phyloP scores from a whole-genome alignment of 1,140 invertebrate species.

The Brachionus paranguensis region DNA sequence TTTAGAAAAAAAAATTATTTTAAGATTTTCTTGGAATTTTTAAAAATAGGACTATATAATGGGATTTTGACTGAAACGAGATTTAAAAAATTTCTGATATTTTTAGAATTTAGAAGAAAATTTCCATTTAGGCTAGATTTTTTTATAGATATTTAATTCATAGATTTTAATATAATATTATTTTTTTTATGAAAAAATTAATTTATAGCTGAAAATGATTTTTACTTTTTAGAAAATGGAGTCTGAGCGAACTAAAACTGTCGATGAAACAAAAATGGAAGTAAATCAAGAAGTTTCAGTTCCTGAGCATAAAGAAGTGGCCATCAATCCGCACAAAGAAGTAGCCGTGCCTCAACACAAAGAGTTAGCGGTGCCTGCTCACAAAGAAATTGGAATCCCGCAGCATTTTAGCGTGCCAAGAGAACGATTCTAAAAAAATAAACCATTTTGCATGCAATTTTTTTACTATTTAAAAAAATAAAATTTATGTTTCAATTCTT shows the following conservation, averaged over 20 bases:
- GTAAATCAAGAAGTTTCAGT: neutral
- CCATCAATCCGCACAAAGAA: neutral
- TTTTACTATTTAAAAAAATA: neutral
- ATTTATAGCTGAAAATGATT: no score
- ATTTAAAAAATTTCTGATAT: no score
- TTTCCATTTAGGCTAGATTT: no score
- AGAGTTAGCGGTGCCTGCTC: neutral
- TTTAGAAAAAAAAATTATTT: no score
- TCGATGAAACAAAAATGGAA: neutral
- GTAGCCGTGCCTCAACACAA: neutral
- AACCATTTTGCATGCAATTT: neutral
- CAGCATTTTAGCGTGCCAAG: neutral
- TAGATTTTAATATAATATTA: no score
- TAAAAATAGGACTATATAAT: no score
- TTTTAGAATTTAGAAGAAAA: no score
- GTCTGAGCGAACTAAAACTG: neutral
- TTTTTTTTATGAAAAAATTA: neutral
- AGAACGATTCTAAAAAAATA: neutral
- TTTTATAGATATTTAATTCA: no score
- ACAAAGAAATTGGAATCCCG: neutral
- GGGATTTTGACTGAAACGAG: no score
- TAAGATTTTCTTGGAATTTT: no score
- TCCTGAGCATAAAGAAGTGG: slow-evolving; percentile 17
- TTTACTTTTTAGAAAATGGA: neutral
- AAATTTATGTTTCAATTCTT: neutral